Percentiles rank a stretch among this genome's conserved stretches.
Conservation (phyloP, 92 coral and sea anemone genomes). For the Meandrina meandrites region DNA sequence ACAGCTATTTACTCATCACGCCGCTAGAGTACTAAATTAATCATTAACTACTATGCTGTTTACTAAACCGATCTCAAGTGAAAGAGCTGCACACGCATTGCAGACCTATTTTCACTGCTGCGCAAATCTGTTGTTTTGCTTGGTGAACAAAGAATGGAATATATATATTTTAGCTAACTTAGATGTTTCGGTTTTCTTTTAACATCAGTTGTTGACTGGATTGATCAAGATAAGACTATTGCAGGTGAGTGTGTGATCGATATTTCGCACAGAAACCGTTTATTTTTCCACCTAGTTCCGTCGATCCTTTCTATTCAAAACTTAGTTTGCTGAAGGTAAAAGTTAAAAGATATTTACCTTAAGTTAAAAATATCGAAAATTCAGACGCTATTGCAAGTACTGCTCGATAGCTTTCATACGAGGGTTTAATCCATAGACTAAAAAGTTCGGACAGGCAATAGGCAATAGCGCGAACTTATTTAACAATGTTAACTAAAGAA, state of each 20-base stretch:
- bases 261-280: not conserved
- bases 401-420: no score
- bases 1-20: no score
- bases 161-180: not conserved
- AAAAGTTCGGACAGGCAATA: not conserved
- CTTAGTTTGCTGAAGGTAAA: no score
- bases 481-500: no score
- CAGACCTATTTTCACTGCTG: not conserved
- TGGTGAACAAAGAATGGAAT: not conserved
- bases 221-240: not conserved
- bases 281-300: not conserved
- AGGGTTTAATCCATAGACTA: not conserved
- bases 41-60: not conserved
- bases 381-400: no score
- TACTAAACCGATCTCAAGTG: not conserved
- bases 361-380: no score
- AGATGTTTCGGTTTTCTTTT: not conserved
- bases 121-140: not conserved
- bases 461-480: no score
- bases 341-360: no score
- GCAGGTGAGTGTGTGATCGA: not conserved
- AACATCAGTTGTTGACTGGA: slow-evolving; percentile 40
- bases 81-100: not conserved
- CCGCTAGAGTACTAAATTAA: no score
- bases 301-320: not conserved